phyloP scores from a whole-genome alignment of 1,140 invertebrate genomes.

The Thrips palmi region DNA sequence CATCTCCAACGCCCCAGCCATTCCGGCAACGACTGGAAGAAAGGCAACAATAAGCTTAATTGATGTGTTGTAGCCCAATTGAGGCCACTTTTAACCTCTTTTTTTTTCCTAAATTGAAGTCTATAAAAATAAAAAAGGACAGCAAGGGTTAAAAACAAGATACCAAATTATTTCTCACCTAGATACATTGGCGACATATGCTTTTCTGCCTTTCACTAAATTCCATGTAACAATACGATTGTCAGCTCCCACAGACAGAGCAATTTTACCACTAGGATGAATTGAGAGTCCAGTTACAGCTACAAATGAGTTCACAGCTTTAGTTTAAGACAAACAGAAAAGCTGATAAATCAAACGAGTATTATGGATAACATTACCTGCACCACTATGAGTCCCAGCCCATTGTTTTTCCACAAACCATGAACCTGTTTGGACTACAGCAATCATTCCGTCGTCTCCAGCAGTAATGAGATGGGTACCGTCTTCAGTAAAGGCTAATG shows the following conservation, averaged over 20 bases:
- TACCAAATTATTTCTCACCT: conserved; percentile 17
- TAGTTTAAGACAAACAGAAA: neutral
- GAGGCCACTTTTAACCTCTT: too few species aligned
- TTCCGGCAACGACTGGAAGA: conserved; percentile 16
- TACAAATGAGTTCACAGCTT: conserved; percentile 15
- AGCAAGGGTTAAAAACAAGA: neutral
- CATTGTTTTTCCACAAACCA: conserved; percentile 70
- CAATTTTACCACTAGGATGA: conserved; percentile 78
- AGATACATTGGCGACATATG: conserved; percentile 70
- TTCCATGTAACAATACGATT: conserved; percentile 81
- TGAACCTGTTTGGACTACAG: conserved; percentile 57
- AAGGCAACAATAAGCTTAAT: too few species aligned
- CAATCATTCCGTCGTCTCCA: conserved; percentile 68
- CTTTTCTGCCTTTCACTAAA: conserved; percentile 71
- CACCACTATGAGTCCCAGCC: conserved; percentile 48
- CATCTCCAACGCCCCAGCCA: conserved; percentile 21
- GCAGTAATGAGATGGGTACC: conserved; percentile 60
- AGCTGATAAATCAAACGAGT: neutral
- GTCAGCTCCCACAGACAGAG: conserved; percentile 69
- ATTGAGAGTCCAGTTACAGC: conserved; percentile 50
- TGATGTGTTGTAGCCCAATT: too few species aligned
- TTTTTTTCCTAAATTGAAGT: too few species aligned
- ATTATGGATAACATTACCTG: conserved; percentile 12
- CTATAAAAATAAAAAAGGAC: conserved; percentile 2
- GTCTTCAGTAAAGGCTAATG: conserved; percentile 52